These are phyloP conservation scores for Brassicogethes aeneus DNA, from an alignment of 2,888 invertebrate species.

Conservation along the genomic window DNA sequence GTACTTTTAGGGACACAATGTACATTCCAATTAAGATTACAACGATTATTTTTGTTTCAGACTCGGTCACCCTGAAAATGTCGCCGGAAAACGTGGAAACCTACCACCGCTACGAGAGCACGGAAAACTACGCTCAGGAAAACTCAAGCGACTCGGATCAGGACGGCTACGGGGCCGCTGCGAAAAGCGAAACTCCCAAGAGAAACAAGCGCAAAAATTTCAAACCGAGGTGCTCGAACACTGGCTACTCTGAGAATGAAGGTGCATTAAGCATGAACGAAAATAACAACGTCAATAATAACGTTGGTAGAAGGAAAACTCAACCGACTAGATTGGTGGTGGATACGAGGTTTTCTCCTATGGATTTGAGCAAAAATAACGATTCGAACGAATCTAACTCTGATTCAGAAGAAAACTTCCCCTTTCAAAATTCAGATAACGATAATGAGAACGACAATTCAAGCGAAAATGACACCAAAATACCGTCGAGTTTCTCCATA, in stretches of 20 bases:
- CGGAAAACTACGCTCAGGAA: slow-evolving; percentile 33
- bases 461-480: slow-evolving; percentile 27
- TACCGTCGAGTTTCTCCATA: slow-evolving; percentile 37
- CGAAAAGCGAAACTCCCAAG: slow-evolving; percentile 49
- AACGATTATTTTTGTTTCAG: too few species aligned
- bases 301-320: slow-evolving; percentile 31
- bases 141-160: slow-evolving; percentile 48
- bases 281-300: slow-evolving; percentile 36
- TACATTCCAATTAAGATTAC: too few species aligned
- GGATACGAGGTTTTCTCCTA: slow-evolving; percentile 30
- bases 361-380: slow-evolving; percentile 37
- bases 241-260: slow-evolving; percentile 43
- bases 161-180: slow-evolving; percentile 28
- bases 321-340: slow-evolving; percentile 29
- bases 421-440: slow-evolving; percentile 36
- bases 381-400: slow-evolving; percentile 33
- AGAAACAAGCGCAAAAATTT: slow-evolving; percentile 72
- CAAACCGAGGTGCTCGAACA: slow-evolving; percentile 59
- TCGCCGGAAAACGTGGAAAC: slow-evolving; percentile 31
- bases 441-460: slow-evolving; percentile 39
- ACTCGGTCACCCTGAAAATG: slow-evolving; percentile 38
- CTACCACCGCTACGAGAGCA: slow-evolving; percentile 27
- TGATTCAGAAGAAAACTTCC: slow-evolving; percentile 30
- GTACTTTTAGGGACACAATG: too few species aligned
- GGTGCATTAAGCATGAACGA: slow-evolving; percentile 14